Base-by-base conservation (phyloP, 1,140 invertebrate genomes). In the Drosophila orena region DNA sequence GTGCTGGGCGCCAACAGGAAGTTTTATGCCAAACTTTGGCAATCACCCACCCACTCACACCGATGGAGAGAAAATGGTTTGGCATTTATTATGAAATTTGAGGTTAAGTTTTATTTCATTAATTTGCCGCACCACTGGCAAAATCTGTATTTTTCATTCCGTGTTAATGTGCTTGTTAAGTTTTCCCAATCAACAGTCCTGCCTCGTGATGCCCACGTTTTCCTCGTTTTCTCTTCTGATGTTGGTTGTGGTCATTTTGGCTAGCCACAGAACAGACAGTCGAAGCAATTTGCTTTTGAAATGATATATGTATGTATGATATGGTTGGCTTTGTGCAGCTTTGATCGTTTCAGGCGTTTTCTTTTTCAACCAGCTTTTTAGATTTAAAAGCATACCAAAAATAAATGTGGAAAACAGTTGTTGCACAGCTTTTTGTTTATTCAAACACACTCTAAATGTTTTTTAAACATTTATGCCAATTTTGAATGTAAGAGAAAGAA, bases 101-200 rank as follows among this genome's bases (percentile, higher is more conserved):
- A 65, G 68, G 58, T 65, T 65, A 77, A 77, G 62, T 85, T 85
- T 86, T 77, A 85, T 85, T 85, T 77, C 55, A 85, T 80, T 84
- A 79, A 85, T 85, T 84, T 85, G 43, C 49, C 72, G 61, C 55
- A 56, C 64, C 53, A 57, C 30, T 69, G 78, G 55, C 43, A 24
- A 68, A 66, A 55, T 54, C 20, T 46, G 20, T 44, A 55, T 69
- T 68, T 74, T 68, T 47, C 42, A 53, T 34, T 44, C 52, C 54
- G 53, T 37, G 47, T 62, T 70, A 61, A 64, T 69, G 52, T 69
- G 34, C 56, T 56, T 70, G 50, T 60, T 70, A 68, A 52, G 61
- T 73, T 74, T 66, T 57, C 43, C 74, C 75, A 65, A 83, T 83
- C 64, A 79, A 55, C 79, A 75, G 55, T 42, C 49, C 59, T 10